Evolutionary conservation across 2,888 invertebrate species (phyloP).

Genomic region (Alsophila aescularia): DNA sequence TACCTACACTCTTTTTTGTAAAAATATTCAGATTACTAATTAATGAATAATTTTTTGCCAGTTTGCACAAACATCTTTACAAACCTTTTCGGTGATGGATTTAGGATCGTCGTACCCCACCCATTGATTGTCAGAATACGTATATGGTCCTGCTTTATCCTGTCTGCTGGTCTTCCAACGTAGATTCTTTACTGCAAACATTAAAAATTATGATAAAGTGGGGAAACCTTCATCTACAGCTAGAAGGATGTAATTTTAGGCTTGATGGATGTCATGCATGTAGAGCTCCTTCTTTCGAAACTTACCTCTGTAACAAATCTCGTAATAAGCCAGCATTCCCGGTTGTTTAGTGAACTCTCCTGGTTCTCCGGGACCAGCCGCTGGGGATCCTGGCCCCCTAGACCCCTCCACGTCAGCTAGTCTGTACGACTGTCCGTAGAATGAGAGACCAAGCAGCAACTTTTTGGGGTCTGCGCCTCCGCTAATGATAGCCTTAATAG

Average conservation of each 20-base stretch:
- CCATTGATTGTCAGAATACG: slow-evolving; percentile 93
- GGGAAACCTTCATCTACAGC: too few relatives aligned
- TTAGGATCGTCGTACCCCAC: slow-evolving; percentile 94
- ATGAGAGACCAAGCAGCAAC: slow-evolving; percentile 91
- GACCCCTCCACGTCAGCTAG: slow-evolving; percentile 74
- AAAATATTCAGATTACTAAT: too few relatives aligned
- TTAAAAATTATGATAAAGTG: slow-evolving; percentile 10
- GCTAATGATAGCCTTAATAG: slow-evolving; percentile 89
- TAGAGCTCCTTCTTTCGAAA: background rate
- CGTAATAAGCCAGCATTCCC: slow-evolving; percentile 94
- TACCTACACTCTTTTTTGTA: too few relatives aligned
- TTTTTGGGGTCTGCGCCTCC: slow-evolving; percentile 92
- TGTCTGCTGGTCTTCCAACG: slow-evolving; percentile 88
- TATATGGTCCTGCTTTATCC: slow-evolving; percentile 89
- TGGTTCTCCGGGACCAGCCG: slow-evolving; percentile 90
- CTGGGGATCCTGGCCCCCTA: slow-evolving; percentile 84
- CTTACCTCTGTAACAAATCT: slow-evolving; percentile 89
- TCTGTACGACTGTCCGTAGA: slow-evolving; percentile 94
- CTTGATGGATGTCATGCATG: background rate
- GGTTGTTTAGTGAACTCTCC: slow-evolving; percentile 94
- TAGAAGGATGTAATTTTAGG: background rate
- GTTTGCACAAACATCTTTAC: background rate
- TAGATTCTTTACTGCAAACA: slow-evolving; percentile 83
- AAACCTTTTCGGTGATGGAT: slow-evolving; percentile 90
- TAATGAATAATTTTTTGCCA: too few relatives aligned